Evolutionary conservation across 2,113 vertebrate genomes (phyloP), one percentile per base, ranked within the genome.

Genomic region (Phasianus colchicus): DNA sequence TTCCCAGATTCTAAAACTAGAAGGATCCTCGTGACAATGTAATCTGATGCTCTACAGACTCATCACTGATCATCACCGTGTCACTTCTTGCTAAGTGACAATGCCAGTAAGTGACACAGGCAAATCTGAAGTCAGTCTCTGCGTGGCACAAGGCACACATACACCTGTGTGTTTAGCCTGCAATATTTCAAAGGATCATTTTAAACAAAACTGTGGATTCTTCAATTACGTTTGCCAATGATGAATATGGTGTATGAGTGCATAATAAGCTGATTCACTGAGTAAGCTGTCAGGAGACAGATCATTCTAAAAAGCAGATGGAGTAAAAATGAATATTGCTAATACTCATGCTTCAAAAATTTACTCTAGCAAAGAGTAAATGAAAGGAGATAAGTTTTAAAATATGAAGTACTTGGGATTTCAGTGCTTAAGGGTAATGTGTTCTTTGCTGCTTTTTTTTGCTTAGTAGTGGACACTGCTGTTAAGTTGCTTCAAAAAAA

Each of bases 61-160:
- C 12, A 25, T 22, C 40, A 12, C 55, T 45, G 40, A 73, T 58
- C 7, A 14, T 16, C 24, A 42, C 15, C 7, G 10, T 6, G 9
- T 10, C 27, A 27, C 8, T 18, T 66, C 43, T 11, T 36, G 25
- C 30, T 7, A 30, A 54, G 16, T 10, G 52, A 38, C 14, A 18
- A 1, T 22, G 52, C 18, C 43, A 65, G 7, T 48, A 24, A 27
- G 42, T 30, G 57, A 32, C 57, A 25, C 0, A 1, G 20, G 54
- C 27, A 57, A 9, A 63, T 50, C 61, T 24, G 47, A 38, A 45
- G 64, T 9, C 22, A 45, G 9, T 24, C 66, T 40, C 13, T 20
- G 22, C 11, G 18, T 0, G 0, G 11, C 15, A 12, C 32, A 25
- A 36, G 13, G 30, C 30, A 11, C 30, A n/a, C 30, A 20, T 29